Percentiles rank a stretch among this genome's conserved stretches.
Conservation (phyloP, 2,888 invertebrate species). For the Caenorhabditis virilis region DNA sequence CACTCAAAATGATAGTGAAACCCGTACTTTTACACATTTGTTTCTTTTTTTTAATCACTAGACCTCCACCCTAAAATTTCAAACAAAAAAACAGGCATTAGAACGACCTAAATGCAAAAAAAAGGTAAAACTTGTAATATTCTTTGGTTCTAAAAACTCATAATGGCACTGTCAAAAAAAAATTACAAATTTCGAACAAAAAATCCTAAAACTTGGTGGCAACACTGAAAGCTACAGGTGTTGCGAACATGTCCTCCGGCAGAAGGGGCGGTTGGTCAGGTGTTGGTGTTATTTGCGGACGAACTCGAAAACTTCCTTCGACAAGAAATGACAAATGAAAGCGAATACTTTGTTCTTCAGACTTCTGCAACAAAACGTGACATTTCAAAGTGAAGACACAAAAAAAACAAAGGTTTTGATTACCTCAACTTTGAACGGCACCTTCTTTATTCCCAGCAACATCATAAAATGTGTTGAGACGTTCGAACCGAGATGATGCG, state of each 20-base stretch:
- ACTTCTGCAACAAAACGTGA: not conserved
- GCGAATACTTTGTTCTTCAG: not conserved
- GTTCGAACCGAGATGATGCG: slow-evolving; percentile 45
- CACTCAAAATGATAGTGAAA: too few relatives aligned
- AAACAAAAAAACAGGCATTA: too few relatives aligned
- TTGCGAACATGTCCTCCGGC: slow-evolving; percentile 47
- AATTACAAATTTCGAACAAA: too few relatives aligned
- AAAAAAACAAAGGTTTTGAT: slow-evolving; percentile 5
- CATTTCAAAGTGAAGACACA: not conserved
- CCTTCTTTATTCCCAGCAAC: slow-evolving; percentile 45
- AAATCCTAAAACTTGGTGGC: slow-evolving; percentile 36
- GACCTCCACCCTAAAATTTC: too few relatives aligned
- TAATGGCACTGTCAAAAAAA: too few relatives aligned
- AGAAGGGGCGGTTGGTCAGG: slow-evolving; percentile 36
- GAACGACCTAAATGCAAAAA: too few relatives aligned
- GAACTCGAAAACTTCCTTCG: slow-evolving; percentile 59
- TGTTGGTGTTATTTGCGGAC: slow-evolving; percentile 45
- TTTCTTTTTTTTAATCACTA: too few relatives aligned
- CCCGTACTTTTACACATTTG: too few relatives aligned
- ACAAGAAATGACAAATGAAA: slow-evolving; percentile 49
- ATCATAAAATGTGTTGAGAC: slow-evolving; percentile 53
- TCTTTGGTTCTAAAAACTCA: too few relatives aligned
- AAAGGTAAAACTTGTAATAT: too few relatives aligned
- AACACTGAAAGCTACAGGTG: slow-evolving; percentile 47
- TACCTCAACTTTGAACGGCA: slow-evolving; percentile 55